Conservation (phyloP, 1,140 invertebrate genomes). For the Belonocnema kinseyi region DNA sequence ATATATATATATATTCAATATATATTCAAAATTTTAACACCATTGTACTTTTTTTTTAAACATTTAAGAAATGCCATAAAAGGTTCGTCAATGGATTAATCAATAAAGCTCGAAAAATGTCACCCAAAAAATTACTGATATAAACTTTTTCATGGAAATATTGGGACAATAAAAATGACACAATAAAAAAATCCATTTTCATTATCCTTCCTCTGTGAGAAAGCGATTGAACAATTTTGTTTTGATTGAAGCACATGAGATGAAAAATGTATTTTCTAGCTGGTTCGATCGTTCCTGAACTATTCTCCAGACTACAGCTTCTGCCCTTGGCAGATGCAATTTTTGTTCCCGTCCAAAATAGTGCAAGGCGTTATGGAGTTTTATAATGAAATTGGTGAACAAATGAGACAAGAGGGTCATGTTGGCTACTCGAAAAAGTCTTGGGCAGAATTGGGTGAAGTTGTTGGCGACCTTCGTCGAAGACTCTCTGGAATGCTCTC, state of each 20-base stretch:
- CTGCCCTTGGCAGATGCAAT: constrained; percentile 24
- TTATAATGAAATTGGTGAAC: constrained; percentile 14
- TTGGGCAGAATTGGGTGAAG: constrained; percentile 88
- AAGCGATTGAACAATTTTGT: no score
- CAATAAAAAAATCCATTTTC: no score
- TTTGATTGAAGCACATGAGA: neutral
- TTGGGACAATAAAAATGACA: no score
- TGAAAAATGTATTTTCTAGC: neutral
- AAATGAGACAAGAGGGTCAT: neutral
- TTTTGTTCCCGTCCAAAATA: constrained; percentile 18
- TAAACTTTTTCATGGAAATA: no score
- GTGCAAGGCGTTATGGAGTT: constrained; percentile 21
- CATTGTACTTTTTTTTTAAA: no score
- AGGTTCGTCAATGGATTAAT: no score
- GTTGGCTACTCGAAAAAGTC: constrained; percentile 63
- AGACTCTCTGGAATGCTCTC: constrained; percentile 85
- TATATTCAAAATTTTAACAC: no score
- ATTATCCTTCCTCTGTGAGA: no score
- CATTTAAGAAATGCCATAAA: no score
- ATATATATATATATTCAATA: no score
- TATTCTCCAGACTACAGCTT: constrained; percentile 18
- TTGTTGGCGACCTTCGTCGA: constrained; percentile 88
- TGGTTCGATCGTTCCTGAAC: constrained; percentile 1
- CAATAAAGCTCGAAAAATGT: no score
- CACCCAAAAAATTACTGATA: no score